phyloP scores from a whole-genome alignment of 2,888 invertebrate genomes.

The Xylota sylvarum region DNA sequence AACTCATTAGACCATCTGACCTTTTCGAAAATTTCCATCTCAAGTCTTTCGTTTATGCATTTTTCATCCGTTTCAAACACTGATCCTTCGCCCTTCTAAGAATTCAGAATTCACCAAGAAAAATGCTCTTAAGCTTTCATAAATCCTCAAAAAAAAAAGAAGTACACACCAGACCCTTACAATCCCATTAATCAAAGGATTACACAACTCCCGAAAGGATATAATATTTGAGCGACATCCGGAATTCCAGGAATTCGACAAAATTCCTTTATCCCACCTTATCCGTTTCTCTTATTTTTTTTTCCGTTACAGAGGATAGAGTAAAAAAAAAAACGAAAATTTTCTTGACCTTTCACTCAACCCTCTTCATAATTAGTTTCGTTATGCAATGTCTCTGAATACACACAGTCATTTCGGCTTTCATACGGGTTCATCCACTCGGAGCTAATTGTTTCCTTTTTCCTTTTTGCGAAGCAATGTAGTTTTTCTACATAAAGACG shows the following conservation, averaged over 20 bases:
- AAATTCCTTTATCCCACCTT: constrained; percentile 10
- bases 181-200: constrained; percentile 15
- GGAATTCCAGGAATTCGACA: neutral
- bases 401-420: constrained; percentile 1
- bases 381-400: constrained; percentile 24
- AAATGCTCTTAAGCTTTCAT: neutral
- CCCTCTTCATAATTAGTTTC: constrained; percentile 38
- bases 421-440: constrained; percentile 44
- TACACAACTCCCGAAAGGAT: neutral
- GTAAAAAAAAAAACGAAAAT: neutral
- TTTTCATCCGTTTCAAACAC: neutral
- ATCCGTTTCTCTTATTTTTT: neutral
- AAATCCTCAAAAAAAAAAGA: neutral
- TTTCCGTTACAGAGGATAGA: constrained; percentile 11
- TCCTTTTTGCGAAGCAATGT: neutral
- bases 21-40: neutral
- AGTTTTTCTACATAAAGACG: neutral
- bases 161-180: neutral
- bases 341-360: constrained; percentile 19
- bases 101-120: neutral
- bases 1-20: neutral
- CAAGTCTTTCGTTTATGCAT: neutral
- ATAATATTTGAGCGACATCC: neutral
- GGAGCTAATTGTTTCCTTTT: constrained; percentile 51
- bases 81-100: neutral